These are phyloP conservation scores for Sphenodon punctatus DNA, from an alignment of 2,797 vertebrate species.

Conservation along the genomic window DNA sequence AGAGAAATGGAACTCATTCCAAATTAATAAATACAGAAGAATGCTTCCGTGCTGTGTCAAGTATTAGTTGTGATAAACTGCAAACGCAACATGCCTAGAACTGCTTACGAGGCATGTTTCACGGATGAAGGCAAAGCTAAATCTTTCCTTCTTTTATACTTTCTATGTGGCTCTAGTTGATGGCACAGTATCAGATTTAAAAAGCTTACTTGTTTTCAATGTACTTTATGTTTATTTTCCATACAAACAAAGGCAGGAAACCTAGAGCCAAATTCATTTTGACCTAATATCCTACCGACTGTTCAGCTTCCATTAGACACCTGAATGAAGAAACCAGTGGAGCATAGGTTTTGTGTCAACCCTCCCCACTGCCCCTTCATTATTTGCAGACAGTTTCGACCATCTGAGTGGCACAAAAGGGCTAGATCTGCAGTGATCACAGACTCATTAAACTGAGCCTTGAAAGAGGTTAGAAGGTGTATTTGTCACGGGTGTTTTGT, in stretches of 20 bases:
- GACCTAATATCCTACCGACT: too few species aligned
- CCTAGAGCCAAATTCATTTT: too few species aligned
- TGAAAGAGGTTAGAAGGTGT: too few species aligned
- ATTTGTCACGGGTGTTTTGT: too few species aligned
- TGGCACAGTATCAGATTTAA: background rate
- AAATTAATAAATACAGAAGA: background rate
- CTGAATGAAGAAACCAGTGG: too few species aligned
- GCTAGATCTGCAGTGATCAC: too few species aligned
- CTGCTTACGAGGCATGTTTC: background rate
- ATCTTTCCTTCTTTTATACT: background rate
- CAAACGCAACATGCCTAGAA: conserved; percentile 5
- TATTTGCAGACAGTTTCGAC: too few species aligned
- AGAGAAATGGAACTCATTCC: background rate
- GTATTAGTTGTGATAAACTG: background rate
- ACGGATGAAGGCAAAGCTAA: background rate
- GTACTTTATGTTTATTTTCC: background rate
- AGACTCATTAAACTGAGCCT: too few species aligned
- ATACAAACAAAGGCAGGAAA: background rate
- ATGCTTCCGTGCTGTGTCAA: background rate
- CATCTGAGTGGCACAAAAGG: too few species aligned
- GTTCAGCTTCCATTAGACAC: too few species aligned
- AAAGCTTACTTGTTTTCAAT: background rate
- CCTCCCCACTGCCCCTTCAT: too few species aligned
- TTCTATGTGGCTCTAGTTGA: background rate
- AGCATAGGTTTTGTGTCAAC: too few species aligned